Conservation (phyloP, 92 coral and sea anemone genomes). For the Parazoanthus darwini region DNA sequence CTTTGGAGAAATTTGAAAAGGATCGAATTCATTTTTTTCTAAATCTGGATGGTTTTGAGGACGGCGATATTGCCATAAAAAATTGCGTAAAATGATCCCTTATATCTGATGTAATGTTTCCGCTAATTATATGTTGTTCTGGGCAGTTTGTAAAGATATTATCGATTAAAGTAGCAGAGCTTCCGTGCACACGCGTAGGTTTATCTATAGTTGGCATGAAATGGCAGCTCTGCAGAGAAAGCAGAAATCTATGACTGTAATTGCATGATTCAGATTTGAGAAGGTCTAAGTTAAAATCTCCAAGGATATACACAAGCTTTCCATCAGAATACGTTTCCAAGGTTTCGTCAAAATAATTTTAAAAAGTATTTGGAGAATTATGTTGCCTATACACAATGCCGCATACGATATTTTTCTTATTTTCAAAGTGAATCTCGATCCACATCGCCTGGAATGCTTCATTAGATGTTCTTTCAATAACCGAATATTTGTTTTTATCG, state of each 20-base stretch:
- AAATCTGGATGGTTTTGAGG: not conserved
- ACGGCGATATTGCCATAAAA: not conserved
- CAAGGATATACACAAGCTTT: not conserved
- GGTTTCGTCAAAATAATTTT: conserved; percentile 19
- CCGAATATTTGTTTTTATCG: not conserved
- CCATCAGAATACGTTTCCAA: conserved; percentile 22
- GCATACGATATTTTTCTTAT: not conserved
- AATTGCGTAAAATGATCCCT: not conserved
- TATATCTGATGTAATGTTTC: not conserved
- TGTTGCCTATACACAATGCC: conserved; percentile 34
- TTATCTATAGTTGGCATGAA: conserved; percentile 1
- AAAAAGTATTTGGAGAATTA: conserved; percentile 22
- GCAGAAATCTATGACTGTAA: conserved; percentile 17
- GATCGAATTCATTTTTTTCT: conserved; percentile 3
- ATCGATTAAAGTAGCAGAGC: not conserved
- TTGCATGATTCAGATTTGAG: conserved; percentile 23
- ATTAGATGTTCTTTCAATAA: conserved; percentile 16
- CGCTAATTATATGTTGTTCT: not conserved
- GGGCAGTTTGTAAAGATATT: not conserved
- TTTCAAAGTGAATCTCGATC: conserved; percentile 23
- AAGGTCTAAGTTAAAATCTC: conserved; percentile 15
- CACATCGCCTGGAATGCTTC: conserved; percentile 38
- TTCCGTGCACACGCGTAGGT: conserved; percentile 5
- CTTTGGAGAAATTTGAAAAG: conserved; percentile 2
- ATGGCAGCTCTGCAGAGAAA: conserved; percentile 13